A percentile compares a stretch with the other conserved stretches of the same genome.
Evolutionary conservation across 2,797 vertebrate genomes (phyloP).

Genomic region (Leptatherina wallacei): DNA sequence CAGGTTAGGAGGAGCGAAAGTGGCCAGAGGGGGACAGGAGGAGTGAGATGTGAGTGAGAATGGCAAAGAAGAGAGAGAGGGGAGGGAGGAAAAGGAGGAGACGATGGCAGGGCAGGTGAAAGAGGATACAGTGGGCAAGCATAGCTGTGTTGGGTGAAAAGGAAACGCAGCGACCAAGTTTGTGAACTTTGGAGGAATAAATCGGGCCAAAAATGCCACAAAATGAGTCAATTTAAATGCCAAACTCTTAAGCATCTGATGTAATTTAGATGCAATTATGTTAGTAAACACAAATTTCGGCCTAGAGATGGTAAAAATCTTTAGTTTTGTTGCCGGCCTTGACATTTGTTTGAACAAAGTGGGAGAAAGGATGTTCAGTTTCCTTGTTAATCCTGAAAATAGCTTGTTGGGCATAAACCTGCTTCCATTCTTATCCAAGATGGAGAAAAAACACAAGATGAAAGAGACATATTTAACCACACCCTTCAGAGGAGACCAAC

Average conservation of each 20-base stretch:
- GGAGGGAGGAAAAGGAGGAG: conserved; percentile 31
- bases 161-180: conserved; percentile 25
- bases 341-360: conserved; percentile 20
- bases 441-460: conserved; percentile 70
- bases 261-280: conserved; percentile 10
- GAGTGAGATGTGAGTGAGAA: conserved; percentile 47
- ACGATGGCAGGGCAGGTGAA: conserved; percentile 12
- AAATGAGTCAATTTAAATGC: conserved; percentile 22
- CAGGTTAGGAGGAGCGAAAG: conserved; percentile 72
- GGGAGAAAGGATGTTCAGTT: conserved; percentile 28
- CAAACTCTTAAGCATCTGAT: conserved; percentile 16
- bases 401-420: conserved; percentile 70
- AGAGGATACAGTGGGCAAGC: conserved; percentile 29
- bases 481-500: conserved; percentile 74
- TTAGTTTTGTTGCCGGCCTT: conserved; percentile 30
- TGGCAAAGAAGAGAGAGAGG: conserved; percentile 41
- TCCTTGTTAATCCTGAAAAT: conserved; percentile 74
- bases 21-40: conserved; percentile 76
- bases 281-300: conserved; percentile 1
- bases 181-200: conserved; percentile 32
- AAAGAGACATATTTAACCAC: conserved; percentile 81
- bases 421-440: conserved; percentile 82
- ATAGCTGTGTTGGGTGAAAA: conserved; percentile 14
- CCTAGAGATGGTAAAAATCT: not conserved
- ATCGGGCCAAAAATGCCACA: conserved; percentile 21